Percentiles rank a stretch among this genome's conserved stretches.
Evolutionary conservation across 1,140 invertebrate species (phyloP).

Genomic region (Ips nitidus): DNA sequence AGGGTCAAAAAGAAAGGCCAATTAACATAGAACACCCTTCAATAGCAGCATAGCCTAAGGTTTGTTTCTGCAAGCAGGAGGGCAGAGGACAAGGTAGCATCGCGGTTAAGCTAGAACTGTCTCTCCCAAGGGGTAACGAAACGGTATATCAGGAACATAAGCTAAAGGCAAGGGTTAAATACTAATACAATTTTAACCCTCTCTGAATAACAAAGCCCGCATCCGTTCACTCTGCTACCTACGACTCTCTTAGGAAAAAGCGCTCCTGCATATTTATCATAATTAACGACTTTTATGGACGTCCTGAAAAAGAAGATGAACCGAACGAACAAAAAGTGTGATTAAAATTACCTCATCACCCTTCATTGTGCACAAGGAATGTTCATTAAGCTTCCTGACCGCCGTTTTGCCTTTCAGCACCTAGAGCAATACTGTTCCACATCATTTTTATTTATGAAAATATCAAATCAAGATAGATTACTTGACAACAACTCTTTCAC

Average conservation of each 20-base stretch:
- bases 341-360: slow-evolving; percentile 50
- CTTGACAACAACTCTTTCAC: neutral
- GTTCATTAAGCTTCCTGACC: slow-evolving; percentile 38
- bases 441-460: slow-evolving; percentile 22
- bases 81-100: slow-evolving; percentile 45
- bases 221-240: slow-evolving; percentile 47
- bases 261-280: slow-evolving; percentile 54
- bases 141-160: slow-evolving; percentile 47
- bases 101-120: slow-evolving; percentile 47
- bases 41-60: slow-evolving; percentile 36
- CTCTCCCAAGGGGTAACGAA: slow-evolving; percentile 47
- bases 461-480: slow-evolving; percentile 22
- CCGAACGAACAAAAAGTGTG: slow-evolving; percentile 51
- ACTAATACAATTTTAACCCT: slow-evolving; percentile 50
- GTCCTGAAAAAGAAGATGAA: slow-evolving; percentile 48
- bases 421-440: slow-evolving; percentile 18
- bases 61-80: slow-evolving; percentile 35
- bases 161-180: slow-evolving; percentile 53
- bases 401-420: slow-evolving; percentile 12
- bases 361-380: slow-evolving; percentile 38
- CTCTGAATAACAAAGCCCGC: slow-evolving; percentile 51
- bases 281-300: slow-evolving; percentile 54
- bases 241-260: slow-evolving; percentile 54
- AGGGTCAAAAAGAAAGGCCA: slow-evolving; percentile 37
- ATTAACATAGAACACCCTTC: slow-evolving; percentile 41